Conservation (phyloP, 2,113 vertebrate genomes). For the Colossoma macropomum region DNA sequence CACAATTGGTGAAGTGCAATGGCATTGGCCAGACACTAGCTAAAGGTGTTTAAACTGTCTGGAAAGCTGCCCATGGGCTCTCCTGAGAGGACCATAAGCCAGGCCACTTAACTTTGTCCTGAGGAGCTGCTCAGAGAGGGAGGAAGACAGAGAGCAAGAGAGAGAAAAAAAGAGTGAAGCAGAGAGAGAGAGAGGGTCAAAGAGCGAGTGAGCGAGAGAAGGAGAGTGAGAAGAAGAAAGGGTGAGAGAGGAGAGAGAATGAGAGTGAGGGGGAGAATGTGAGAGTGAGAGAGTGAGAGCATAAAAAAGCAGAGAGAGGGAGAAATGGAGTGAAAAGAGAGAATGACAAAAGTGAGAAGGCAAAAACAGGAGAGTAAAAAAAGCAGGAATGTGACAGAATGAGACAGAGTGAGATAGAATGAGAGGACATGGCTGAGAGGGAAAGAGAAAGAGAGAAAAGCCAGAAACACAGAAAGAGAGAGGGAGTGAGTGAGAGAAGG, state of each 20-base stretch:
- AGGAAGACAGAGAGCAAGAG: conserved; percentile 27
- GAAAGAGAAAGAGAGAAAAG: conserved; percentile 16
- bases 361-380: not conserved
- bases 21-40: conserved; percentile 26
- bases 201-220: not conserved
- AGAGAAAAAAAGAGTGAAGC: not conserved
- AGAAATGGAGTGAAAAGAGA: not conserved
- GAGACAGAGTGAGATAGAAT: not conserved
- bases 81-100: conserved; percentile 24
- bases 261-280: not conserved
- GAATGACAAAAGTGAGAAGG: not conserved
- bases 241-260: not conserved
- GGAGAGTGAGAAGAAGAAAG: not conserved
- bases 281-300: not conserved
- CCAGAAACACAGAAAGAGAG: too few species aligned
- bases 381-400: too few species aligned
- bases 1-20: conserved; percentile 51
- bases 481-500: not conserved
- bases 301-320: conserved; percentile 7
- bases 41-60: conserved; percentile 49
- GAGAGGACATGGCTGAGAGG: not conserved
- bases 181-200: not conserved
- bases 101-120: conserved; percentile 51
- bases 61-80: conserved; percentile 39
- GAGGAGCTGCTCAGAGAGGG: conserved; percentile 4